Evolutionary conservation across 1,140 invertebrate species (phyloP).

Genomic region (Scaptomyza graminum): DNA sequence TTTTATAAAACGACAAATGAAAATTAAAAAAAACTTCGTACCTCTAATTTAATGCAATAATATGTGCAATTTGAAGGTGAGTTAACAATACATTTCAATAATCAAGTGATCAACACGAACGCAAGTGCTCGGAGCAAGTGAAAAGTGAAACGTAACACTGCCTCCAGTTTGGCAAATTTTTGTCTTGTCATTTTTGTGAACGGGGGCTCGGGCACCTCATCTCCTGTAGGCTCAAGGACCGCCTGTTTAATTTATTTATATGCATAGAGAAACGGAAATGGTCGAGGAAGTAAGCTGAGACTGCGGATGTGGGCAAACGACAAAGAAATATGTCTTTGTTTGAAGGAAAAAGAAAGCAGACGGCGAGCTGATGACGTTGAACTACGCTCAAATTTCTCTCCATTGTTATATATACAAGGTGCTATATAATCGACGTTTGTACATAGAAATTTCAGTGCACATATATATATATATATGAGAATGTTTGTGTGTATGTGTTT

Average conservation of each 20-base stretch:
- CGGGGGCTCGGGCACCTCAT: conserved; percentile 26
- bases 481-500: not conserved
- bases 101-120: not conserved
- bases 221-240: conserved; percentile 52
- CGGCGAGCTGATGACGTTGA: conserved; percentile 70
- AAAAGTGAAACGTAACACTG: conserved; percentile 77
- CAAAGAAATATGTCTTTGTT: conserved; percentile 58
- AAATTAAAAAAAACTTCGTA: conserved; percentile 74
- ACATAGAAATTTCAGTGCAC: not conserved
- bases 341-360: conserved; percentile 70
- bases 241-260: conserved; percentile 11
- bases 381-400: conserved; percentile 59
- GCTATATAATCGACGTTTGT: conserved; percentile 6
- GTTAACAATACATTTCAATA: conserved; percentile 15
- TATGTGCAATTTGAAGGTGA: conserved; percentile 82
- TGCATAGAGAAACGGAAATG: conserved; percentile 11
- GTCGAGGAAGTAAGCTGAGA: conserved; percentile 24
- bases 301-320: conserved; percentile 2
- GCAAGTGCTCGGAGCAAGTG: conserved; percentile 33
- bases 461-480: not conserved
- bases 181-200: conserved; percentile 34
- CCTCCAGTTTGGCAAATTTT: conserved; percentile 30
- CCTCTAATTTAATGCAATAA: conserved; percentile 76
- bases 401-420: conserved; percentile 28
- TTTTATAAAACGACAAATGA: conserved; percentile 71